These are phyloP conservation scores for Trypoxylus dichotomus DNA, from an alignment of 1,140 invertebrate genomes.

Conservation along the genomic window DNA sequence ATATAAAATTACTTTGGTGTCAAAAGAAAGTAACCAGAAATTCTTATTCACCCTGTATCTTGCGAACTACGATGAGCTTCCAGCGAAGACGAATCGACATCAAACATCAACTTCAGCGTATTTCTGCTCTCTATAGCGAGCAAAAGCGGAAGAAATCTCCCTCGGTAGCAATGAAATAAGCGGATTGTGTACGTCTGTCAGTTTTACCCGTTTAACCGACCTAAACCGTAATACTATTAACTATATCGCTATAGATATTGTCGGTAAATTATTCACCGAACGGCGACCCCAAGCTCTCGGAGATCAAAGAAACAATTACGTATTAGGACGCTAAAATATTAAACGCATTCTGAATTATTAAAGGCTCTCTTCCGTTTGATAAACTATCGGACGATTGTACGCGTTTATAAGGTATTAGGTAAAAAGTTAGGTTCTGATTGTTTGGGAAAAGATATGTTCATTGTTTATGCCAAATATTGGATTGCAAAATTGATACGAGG, in stretches of 20 bases:
- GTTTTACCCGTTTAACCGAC: constrained; percentile 22
- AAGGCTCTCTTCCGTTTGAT: not conserved
- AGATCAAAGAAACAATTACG: constrained; percentile 25
- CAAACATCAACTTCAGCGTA: too few species aligned
- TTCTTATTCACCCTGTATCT: too few species aligned
- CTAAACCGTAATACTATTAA: constrained; percentile 24
- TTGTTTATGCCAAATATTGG: too few species aligned
- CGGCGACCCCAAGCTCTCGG: not conserved
- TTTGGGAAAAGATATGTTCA: not conserved
- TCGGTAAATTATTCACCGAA: constrained; percentile 6
- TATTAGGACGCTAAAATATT: constrained; percentile 7
- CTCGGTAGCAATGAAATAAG: not conserved
- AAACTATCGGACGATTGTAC: not conserved
- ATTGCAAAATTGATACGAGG: too few species aligned
- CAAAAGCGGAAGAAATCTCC: not conserved
- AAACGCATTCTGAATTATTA: constrained; percentile 4
- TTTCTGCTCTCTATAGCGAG: not conserved
- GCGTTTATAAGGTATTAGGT: not conserved
- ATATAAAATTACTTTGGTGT: too few species aligned
- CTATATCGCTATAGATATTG: constrained; percentile 9
- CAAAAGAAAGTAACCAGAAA: too few species aligned
- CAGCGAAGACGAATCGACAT: too few species aligned
- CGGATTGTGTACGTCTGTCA: constrained; percentile 14
- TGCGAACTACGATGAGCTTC: too few species aligned
- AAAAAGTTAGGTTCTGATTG: not conserved